phyloP scores from a whole-genome alignment of 92 coral and sea anemone species.

The Meandrina meandrites region DNA sequence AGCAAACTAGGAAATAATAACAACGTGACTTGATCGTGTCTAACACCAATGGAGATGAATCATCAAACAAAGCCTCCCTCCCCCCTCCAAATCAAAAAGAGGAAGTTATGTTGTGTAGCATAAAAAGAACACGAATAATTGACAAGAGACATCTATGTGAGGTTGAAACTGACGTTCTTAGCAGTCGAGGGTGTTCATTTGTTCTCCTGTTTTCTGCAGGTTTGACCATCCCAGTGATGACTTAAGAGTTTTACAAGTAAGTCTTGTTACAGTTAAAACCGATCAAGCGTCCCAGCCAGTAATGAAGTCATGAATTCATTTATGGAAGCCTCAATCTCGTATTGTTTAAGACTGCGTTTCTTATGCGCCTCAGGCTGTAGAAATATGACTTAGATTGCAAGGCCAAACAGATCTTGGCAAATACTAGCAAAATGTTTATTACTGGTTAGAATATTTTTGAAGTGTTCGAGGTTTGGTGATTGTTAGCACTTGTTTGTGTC shows the following conservation, averaged over 20 bases:
- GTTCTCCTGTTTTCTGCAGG: constrained; percentile 40
- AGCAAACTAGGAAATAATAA: background rate
- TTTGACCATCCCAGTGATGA: constrained; percentile 75
- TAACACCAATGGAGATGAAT: background rate
- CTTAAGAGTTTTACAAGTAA: constrained; percentile 60
- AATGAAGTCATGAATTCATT: too few species aligned
- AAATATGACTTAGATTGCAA: too few species aligned
- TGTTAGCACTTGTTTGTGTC: too few species aligned
- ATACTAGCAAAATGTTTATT: background rate
- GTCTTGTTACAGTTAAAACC: constrained; percentile 16
- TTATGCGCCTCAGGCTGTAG: too few species aligned
- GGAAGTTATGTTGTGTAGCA: too few species aligned
- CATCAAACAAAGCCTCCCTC: background rate
- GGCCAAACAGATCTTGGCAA: background rate
- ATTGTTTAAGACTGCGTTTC: too few species aligned
- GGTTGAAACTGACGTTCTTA: too few species aligned
- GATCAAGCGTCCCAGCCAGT: too few species aligned
- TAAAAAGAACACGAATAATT: too few species aligned
- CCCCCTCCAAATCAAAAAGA: too few species aligned
- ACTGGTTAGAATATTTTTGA: background rate
- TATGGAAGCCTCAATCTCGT: background rate
- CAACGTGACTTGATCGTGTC: background rate
- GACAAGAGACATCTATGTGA: too few species aligned
- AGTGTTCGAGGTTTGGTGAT: background rate
- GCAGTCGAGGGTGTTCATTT: background rate